Percentiles rank a stretch among this genome's conserved stretches.
phyloP scores from a whole-genome alignment of 2,113 vertebrate genomes.

The Podocnemis expansa region DNA sequence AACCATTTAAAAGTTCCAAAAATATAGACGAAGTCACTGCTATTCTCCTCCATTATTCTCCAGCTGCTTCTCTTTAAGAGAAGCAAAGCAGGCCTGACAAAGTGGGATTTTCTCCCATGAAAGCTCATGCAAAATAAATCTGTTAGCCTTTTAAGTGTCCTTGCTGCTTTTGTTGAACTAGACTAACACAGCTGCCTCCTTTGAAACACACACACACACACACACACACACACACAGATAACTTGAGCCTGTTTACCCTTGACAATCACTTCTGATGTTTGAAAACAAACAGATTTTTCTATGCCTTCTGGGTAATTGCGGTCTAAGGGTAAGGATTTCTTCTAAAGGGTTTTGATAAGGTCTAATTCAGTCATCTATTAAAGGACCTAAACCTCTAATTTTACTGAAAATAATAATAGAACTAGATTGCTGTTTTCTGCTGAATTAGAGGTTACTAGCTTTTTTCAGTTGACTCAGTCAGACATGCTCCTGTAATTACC shows the following conservation, averaged over 20 bases:
- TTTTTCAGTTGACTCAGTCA: constrained; percentile 2
- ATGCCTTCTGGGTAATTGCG: background rate
- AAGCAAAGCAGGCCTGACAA: too few species aligned
- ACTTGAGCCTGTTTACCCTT: background rate
- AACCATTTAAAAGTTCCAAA: background rate
- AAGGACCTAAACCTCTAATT: background rate
- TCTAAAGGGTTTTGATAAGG: background rate
- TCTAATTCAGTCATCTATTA: background rate
- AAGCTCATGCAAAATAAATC: too few species aligned
- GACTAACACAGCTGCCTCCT: too few species aligned
- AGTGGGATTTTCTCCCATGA: too few species aligned
- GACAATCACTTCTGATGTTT: background rate
- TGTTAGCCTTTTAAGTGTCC: too few species aligned
- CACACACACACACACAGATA: background rate
- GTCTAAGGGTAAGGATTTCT: background rate
- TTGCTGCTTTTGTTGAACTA: too few species aligned
- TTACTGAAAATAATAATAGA: background rate
- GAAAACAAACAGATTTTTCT: constrained; percentile 1
- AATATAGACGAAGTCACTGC: background rate
- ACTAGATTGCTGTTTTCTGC: background rate
- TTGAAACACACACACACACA: too few species aligned
- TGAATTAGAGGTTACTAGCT: background rate
- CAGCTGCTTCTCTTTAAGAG: too few species aligned
- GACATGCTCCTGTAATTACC: background rate
- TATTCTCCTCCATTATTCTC: background rate